A percentile compares a stretch with the other conserved stretches of the same genome.
phyloP scores from a whole-genome alignment of 2,888 invertebrate species.

The Caenorhabditis afra region DNA sequence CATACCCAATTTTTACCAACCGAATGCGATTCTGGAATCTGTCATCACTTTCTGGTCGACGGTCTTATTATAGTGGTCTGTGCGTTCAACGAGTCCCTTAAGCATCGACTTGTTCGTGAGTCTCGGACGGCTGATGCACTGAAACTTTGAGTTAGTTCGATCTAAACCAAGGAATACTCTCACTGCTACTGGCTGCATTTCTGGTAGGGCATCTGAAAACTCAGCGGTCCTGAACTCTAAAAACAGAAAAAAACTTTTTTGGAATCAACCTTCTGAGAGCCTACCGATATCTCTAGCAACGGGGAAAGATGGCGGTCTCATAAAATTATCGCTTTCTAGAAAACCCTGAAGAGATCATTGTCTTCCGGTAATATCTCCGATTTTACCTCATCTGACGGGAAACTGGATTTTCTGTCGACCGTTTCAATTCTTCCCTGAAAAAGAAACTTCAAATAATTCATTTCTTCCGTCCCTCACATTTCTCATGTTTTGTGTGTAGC shows the following conservation, averaged over 20 bases:
- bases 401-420: background rate
- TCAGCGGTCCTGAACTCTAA: too few species aligned
- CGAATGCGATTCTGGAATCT: slow-evolving; percentile 50
- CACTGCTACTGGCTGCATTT: too few species aligned
- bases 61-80: slow-evolving; percentile 42
- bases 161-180: background rate
- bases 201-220: too few species aligned
- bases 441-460: background rate
- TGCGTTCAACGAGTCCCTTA: slow-evolving; percentile 47
- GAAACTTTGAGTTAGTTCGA: background rate
- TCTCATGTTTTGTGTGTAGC: background rate
- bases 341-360: background rate
- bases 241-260: too few species aligned
- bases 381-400: background rate
- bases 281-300: background rate
- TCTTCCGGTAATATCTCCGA: background rate
- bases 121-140: slow-evolving; percentile 19
- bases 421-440: background rate
- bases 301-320: background rate
- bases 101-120: slow-evolving; percentile 40
- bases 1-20: background rate
- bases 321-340: background rate
- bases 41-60: slow-evolving; percentile 42
- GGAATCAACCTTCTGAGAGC: background rate
- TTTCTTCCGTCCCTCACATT: background rate